These are phyloP conservation scores for Clarias pachynema DNA, from an alignment of 2,797 vertebrate species.

Conservation along the genomic window DNA sequence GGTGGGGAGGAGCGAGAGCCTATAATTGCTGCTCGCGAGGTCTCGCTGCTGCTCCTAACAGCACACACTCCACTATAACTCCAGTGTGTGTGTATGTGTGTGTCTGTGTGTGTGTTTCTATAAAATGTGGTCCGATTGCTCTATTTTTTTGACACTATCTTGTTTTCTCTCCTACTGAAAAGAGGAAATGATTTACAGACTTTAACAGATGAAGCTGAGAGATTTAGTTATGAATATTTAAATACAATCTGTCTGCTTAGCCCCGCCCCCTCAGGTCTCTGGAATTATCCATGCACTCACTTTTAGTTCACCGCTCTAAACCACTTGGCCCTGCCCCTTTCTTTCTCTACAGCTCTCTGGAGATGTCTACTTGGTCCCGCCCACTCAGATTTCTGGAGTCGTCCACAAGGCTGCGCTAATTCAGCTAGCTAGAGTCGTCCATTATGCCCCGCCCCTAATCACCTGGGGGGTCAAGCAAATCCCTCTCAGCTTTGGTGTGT, in stretches of 20 bases:
- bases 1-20: slow-evolving; percentile 65
- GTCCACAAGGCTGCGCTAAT: not conserved
- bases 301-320: not conserved
- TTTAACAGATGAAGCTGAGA: not conserved
- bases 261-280: not conserved
- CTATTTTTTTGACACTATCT: not conserved
- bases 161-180: not conserved
- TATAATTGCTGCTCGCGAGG: slow-evolving; percentile 75
- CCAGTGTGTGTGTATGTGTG: slow-evolving; percentile 35
- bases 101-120: not conserved
- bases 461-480: not conserved
- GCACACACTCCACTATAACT: slow-evolving; percentile 75
- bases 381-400: not conserved
- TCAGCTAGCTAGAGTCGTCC: not conserved
- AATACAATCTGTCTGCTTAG: not conserved
- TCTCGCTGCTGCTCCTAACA: slow-evolving; percentile 76
- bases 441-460: not conserved
- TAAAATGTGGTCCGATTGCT: not conserved
- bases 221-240: not conserved
- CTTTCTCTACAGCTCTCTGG: not conserved
- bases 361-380: not conserved
- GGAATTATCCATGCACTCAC: not conserved
- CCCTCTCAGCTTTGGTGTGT: not conserved
- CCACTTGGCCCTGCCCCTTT: not conserved
- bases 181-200: not conserved